Percentiles rank a stretch among this genome's conserved stretches.
Evolutionary conservation across 2,888 invertebrate species (phyloP).

Genomic region (Torymus aiolomorphi): DNA sequence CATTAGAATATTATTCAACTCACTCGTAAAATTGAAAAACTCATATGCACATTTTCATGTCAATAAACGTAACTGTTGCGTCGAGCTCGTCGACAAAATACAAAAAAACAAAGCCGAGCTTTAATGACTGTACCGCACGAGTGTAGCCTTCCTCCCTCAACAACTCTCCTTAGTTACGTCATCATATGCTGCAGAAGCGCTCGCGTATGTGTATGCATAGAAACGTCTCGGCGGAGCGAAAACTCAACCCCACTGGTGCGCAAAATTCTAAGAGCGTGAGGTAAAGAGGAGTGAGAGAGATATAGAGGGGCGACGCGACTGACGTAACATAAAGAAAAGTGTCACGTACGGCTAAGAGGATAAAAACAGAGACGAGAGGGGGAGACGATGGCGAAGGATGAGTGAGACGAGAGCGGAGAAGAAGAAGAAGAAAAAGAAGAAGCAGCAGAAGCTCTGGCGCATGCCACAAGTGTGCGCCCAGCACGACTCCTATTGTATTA

Average conservation of each 20-base stretch:
- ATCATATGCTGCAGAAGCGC: background rate
- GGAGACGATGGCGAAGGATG: conserved; percentile 23
- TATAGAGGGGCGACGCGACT: background rate
- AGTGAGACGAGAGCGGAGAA: conserved; percentile 20
- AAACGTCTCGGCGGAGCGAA: conserved; percentile 16
- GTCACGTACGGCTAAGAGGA: conserved; percentile 47
- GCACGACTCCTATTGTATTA: conserved; percentile 70
- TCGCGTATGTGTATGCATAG: background rate
- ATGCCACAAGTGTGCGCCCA: conserved; percentile 73
- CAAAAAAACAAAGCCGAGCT: too few species aligned
- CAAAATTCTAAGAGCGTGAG: conserved; percentile 19
- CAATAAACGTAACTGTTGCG: too few species aligned
- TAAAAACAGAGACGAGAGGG: conserved; percentile 30
- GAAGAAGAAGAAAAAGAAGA: conserved; percentile 39
- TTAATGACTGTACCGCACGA: too few species aligned
- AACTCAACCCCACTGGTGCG: background rate
- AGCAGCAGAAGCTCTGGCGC: conserved; percentile 64
- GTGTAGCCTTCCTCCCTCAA: too few species aligned
- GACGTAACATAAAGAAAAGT: conserved; percentile 50
- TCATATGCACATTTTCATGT: too few species aligned
- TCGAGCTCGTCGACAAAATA: too few species aligned
- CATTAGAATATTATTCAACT: too few species aligned
- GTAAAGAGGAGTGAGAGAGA: background rate
- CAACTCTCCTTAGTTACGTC: too few species aligned
- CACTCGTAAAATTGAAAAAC: too few species aligned